Conservation (phyloP, 1,140 invertebrate genomes). For the Alviniconcha marisindica region DNA sequence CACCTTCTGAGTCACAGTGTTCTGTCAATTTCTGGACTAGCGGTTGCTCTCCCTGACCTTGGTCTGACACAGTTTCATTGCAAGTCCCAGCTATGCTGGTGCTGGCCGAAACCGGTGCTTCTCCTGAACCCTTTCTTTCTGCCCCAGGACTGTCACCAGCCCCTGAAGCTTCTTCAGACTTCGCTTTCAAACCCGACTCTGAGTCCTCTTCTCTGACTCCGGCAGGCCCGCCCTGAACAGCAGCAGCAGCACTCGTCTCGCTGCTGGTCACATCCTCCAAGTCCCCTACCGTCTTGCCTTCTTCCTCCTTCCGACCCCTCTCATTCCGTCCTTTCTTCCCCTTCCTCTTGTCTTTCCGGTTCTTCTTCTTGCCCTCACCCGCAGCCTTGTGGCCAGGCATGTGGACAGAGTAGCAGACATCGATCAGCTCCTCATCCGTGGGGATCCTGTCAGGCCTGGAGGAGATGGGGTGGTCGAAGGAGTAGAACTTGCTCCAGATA, state of each 20-base stretch:
- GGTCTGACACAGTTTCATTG: no score
- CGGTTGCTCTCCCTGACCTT: no score
- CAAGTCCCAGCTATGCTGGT: no score
- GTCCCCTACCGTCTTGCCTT: neutral
- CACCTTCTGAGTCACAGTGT: no score
- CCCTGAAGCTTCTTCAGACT: no score
- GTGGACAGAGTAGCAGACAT: constrained; percentile 41
- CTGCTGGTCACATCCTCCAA: neutral
- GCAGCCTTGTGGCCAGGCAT: constrained; percentile 32
- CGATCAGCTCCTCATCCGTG: constrained; percentile 53
- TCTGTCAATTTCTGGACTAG: no score
- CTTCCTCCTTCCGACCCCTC: neutral
- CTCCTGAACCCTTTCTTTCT: no score
- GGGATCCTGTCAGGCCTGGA: constrained; percentile 55
- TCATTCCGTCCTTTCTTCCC: neutral
- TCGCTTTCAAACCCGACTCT: neutral
- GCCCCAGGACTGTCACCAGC: no score
- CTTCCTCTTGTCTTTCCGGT: constrained; percentile 37
- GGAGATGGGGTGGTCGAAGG: constrained; percentile 71
- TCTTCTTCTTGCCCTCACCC: constrained; percentile 42
- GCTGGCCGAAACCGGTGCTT: no score
- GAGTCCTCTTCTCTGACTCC: neutral
- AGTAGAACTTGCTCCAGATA: constrained; percentile 76
- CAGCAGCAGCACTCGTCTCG: neutral
- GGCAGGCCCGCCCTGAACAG: no score